These are phyloP conservation scores for Petrocephalus schoutedeni DNA, from an alignment of 2,797 vertebrate genomes.

Conservation along the genomic window DNA sequence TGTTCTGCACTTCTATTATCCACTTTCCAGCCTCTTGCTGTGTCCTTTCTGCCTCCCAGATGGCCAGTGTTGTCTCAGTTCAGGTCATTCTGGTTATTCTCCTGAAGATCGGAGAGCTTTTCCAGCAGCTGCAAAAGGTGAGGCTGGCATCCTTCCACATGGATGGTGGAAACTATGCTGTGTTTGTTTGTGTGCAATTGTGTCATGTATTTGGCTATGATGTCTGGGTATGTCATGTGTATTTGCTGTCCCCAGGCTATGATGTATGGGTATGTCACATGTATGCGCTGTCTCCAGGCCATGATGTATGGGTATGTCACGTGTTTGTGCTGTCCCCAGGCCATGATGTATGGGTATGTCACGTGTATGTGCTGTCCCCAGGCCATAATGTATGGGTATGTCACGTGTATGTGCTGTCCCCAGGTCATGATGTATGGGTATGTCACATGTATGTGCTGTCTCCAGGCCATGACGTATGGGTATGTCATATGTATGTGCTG, in stretches of 20 bases:
- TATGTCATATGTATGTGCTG: background rate
- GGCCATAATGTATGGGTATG: background rate
- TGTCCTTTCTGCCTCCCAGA: slow-evolving; percentile 49
- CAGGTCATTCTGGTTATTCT: slow-evolving; percentile 82
- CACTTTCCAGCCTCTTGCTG: slow-evolving; percentile 33
- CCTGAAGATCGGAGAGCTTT: slow-evolving; percentile 79
- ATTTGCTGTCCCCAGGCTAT: background rate
- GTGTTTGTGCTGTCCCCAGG: background rate
- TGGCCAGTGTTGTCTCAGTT: slow-evolving; percentile 75
- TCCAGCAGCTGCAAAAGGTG: slow-evolving; percentile 84
- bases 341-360: background rate
- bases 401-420: background rate
- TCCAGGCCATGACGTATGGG: background rate
- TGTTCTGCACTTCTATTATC: background rate
- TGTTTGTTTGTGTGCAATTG: background rate
- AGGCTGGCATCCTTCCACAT: background rate
- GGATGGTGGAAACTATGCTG: background rate
- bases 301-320: background rate
- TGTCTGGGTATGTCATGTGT: background rate
- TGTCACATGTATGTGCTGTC: background rate
- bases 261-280: background rate
- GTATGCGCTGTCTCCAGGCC: background rate
- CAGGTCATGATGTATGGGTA: background rate
- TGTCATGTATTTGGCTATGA: background rate
- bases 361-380: background rate